phyloP scores from a whole-genome alignment of 2,113 vertebrate species.

The Peromyscus polionotus region DNA sequence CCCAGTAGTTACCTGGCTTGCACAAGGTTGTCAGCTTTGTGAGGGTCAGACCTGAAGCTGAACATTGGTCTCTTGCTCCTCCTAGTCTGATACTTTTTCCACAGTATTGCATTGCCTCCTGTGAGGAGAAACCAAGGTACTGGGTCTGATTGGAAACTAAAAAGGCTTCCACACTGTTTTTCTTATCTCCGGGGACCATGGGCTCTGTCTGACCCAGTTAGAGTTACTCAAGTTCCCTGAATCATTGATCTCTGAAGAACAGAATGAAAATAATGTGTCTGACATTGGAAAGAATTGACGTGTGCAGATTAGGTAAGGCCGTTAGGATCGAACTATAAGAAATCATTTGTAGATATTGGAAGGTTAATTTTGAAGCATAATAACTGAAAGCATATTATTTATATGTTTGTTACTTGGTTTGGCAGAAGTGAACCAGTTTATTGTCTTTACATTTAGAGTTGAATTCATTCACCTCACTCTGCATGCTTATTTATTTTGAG shows the following conservation, averaged over 20 bases:
- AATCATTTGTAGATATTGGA: background rate
- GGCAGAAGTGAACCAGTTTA: background rate
- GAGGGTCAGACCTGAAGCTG: background rate
- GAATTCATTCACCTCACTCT: background rate
- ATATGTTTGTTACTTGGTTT: background rate
- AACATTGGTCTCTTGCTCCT: background rate
- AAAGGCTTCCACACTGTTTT: background rate
- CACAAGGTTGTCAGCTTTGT: background rate
- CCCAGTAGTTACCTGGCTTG: background rate
- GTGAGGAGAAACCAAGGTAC: background rate
- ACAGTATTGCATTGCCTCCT: background rate
- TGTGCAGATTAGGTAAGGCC: background rate
- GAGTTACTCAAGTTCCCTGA: background rate
- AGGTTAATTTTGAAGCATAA: background rate
- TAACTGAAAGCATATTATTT: background rate
- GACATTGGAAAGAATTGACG: constrained; percentile 3
- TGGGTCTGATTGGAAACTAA: background rate
- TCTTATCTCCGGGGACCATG: background rate
- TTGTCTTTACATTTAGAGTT: background rate
- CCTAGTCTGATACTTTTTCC: background rate
- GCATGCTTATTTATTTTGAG: constrained; percentile 28
- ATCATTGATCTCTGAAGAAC: background rate
- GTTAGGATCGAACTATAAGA: background rate
- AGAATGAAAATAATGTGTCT: background rate
- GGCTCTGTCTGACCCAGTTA: background rate